Conservation (phyloP, 2,888 invertebrate species). For the Drosophila mimica region DNA sequence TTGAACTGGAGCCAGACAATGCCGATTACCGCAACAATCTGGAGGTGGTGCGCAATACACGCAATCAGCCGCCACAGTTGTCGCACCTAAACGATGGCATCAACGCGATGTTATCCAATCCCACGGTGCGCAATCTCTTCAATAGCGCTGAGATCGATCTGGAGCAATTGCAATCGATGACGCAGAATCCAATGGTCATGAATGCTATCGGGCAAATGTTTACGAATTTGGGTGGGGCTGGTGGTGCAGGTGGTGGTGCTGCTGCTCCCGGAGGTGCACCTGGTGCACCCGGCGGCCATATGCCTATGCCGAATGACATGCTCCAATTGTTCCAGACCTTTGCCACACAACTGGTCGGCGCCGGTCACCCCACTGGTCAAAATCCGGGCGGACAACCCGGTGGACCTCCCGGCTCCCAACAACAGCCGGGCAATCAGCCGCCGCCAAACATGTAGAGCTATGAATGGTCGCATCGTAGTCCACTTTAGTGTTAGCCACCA, state of each 20-base stretch:
- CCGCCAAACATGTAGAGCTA: conserved; percentile 64
- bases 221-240: conserved; percentile 56
- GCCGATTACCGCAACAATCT: conserved; percentile 95
- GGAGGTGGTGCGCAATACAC: conserved; percentile 89
- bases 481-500: conserved; percentile 19
- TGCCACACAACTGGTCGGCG: conserved; percentile 71
- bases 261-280: conserved; percentile 24
- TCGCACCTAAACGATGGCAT: conserved; percentile 78
- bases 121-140: conserved; percentile 78
- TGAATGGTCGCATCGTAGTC: conserved; percentile 7
- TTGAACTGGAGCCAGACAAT: conserved; percentile 96
- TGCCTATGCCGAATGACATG: conserved; percentile 75
- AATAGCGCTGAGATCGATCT: conserved; percentile 80
- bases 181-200: conserved; percentile 81
- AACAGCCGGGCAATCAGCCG: conserved; percentile 74
- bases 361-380: conserved; percentile 40
- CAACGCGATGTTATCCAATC: conserved; percentile 80
- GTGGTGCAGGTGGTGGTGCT: conserved; percentile 28
- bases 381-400: conserved; percentile 19
- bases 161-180: conserved; percentile 75
- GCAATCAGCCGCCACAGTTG: conserved; percentile 62
- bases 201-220: conserved; percentile 75
- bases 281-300: conserved; percentile 23
- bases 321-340: conserved; percentile 81
- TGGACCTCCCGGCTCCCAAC: conserved; percentile 43